phyloP scores from a whole-genome alignment of 2,797 vertebrate genomes.

The Melanotaenia trifasciata region DNA sequence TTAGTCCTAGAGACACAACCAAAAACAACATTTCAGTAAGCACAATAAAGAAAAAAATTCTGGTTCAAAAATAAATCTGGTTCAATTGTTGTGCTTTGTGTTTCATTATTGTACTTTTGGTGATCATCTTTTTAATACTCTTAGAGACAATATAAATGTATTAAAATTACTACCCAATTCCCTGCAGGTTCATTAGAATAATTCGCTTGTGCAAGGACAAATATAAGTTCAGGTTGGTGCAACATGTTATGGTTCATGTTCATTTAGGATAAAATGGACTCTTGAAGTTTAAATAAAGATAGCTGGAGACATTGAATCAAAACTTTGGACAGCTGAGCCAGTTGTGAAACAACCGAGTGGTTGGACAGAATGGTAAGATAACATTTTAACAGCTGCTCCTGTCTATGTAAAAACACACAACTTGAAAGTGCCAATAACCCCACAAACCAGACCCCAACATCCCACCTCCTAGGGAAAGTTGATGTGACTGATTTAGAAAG shows the following conservation, averaged over 20 bases:
- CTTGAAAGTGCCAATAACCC: constrained; percentile 63
- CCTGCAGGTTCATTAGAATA: not conserved
- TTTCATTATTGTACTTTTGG: not conserved
- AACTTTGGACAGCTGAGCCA: constrained; percentile 68
- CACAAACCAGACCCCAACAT: constrained; percentile 17
- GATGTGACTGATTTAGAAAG: constrained; percentile 10
- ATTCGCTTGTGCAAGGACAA: constrained; percentile 14
- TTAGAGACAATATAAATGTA: constrained; percentile 36
- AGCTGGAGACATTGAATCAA: constrained; percentile 38
- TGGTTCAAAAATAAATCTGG: not conserved
- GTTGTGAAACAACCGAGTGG: constrained; percentile 57
- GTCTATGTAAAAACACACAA: constrained; percentile 60
- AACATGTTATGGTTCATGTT: constrained; percentile 3
- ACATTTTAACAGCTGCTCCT: constrained; percentile 82
- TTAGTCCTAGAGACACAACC: not conserved
- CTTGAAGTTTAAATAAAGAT: constrained; percentile 33
- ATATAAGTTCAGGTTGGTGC: not conserved
- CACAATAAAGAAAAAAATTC: not conserved
- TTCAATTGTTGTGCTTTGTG: too few species aligned
- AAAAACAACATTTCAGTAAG: not conserved
- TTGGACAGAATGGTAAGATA: constrained; percentile 66
- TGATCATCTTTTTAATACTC: not conserved
- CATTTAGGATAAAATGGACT: not conserved
- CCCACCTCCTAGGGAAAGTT: constrained; percentile 13
- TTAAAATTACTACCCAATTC: constrained; percentile 9